A percentile compares a stretch with the other conserved stretches of the same genome.
These are phyloP conservation scores for Periphyllus acericola DNA, from an alignment of 2,888 invertebrate genomes.

Conservation along the genomic window DNA sequence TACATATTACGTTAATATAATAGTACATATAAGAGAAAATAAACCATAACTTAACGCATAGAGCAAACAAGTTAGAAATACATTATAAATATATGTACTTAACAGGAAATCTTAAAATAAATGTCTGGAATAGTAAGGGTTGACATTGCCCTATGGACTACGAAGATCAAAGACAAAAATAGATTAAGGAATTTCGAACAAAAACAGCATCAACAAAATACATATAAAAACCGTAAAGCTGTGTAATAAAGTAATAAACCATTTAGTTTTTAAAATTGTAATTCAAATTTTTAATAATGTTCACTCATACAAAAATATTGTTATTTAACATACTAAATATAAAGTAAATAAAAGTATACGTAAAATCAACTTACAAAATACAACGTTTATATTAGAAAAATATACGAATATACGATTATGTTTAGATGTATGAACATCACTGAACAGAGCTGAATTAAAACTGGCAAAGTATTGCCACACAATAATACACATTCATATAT, in stretches of 20 bases:
- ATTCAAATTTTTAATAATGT: neutral
- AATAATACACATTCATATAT: conserved; percentile 9
- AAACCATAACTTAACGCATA: neutral
- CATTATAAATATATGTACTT: neutral
- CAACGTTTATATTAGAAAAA: neutral
- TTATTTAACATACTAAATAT: neutral
- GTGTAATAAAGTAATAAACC: neutral
- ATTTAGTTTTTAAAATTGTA: neutral
- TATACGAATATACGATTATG: neutral
- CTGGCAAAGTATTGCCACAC: conserved; percentile 18
- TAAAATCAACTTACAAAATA: conserved; percentile 43
- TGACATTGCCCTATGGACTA: conserved; percentile 8
- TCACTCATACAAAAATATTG: neutral
- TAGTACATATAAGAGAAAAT: neutral
- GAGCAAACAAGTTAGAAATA: neutral
- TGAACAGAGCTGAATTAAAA: conserved; percentile 36
- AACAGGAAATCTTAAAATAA: conserved; percentile 59
- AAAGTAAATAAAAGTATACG: neutral
- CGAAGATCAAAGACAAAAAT: conserved; percentile 30
- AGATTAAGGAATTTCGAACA: conserved; percentile 12
- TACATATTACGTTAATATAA: too few species aligned
- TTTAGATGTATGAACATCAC: conserved; percentile 38
- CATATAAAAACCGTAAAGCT: neutral
- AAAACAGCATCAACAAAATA: neutral
- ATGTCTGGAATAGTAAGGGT: conserved; percentile 53